Conservation (phyloP, 2,797 vertebrate genomes). For the Syndactyla subalaris region DNA sequence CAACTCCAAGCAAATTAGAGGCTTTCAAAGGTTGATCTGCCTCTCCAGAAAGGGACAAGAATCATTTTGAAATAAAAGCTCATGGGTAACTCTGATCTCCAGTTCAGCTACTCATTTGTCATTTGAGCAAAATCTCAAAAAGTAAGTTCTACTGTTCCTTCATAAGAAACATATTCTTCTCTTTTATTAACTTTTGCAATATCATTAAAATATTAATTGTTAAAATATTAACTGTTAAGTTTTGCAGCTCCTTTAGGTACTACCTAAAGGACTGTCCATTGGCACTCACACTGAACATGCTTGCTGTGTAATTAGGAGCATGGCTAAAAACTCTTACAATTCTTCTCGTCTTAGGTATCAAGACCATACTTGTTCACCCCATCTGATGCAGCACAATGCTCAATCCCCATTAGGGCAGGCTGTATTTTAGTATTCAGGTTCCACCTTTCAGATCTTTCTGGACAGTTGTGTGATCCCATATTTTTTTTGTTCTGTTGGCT, state of each 20-base stretch:
- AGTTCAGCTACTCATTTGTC: neutral
- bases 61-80: neutral
- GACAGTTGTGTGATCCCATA: neutral
- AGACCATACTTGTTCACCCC: neutral
- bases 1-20: neutral
- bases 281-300: neutral
- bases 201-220: neutral
- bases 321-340: neutral
- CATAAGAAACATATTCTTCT: neutral
- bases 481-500: neutral
- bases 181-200: neutral
- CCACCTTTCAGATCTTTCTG: neutral
- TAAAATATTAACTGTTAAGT: neutral
- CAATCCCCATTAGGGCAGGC: neutral
- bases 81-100: neutral
- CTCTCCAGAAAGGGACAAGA: neutral
- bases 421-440: neutral
- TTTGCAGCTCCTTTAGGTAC: neutral
- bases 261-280: neutral
- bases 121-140: neutral
- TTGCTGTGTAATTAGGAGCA: neutral
- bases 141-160: neutral
- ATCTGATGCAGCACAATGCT: neutral
- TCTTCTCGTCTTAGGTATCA: neutral
- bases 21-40: neutral